phyloP scores from a whole-genome alignment of 2,797 vertebrate species.

The Hyperoplus lanceolatus region DNA sequence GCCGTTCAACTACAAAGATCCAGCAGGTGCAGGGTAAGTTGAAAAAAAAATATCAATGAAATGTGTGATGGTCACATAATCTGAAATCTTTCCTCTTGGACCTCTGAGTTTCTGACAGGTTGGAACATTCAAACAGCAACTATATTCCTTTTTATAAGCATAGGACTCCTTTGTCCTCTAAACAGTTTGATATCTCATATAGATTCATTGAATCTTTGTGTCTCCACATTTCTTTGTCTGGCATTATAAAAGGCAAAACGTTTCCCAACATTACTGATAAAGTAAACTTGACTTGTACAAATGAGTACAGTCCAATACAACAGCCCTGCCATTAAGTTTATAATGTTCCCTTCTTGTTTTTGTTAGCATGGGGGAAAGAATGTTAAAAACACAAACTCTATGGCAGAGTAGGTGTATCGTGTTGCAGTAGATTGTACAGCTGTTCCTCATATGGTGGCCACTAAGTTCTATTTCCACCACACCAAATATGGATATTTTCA shows the following conservation, averaged over 20 bases:
- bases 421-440: background rate
- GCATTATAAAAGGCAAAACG: background rate
- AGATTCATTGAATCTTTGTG: background rate
- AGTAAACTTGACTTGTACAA: background rate
- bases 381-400: background rate
- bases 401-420: background rate
- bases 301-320: background rate
- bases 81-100: background rate
- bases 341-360: background rate
- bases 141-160: too few relatives aligned
- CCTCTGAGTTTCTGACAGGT: background rate
- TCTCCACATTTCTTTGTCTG: background rate
- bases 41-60: background rate
- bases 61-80: background rate
- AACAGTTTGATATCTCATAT: background rate
- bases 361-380: background rate
- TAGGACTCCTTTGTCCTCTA: background rate
- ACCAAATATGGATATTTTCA: background rate
- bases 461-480: background rate
- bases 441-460: background rate
- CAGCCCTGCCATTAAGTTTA: background rate
- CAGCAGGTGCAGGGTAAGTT: constrained; percentile 75
- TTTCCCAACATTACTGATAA: background rate
- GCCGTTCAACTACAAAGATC: constrained; percentile 87
- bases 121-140: background rate